phyloP scores from a whole-genome alignment of 2,113 vertebrate species.

The Peromyscus polionotus region DNA sequence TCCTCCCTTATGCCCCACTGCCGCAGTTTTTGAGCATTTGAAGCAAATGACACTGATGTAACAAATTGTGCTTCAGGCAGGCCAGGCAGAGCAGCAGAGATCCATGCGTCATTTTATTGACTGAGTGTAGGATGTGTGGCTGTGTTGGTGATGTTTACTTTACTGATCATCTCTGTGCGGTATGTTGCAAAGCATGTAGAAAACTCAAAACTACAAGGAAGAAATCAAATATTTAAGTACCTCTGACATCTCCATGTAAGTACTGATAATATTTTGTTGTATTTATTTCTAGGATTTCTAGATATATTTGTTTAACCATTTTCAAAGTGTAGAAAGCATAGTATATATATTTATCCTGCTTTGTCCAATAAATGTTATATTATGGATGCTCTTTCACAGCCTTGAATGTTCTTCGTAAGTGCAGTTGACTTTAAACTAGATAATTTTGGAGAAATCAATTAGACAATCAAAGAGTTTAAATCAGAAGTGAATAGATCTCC shows the following conservation, averaged over 20 bases:
- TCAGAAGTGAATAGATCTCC: not conserved
- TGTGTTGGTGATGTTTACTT: not conserved
- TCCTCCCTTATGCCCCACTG: not conserved
- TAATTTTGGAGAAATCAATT: conserved; percentile 53
- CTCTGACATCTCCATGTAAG: not conserved
- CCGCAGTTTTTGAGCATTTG: not conserved
- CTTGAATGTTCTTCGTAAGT: conserved; percentile 24
- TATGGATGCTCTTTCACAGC: not conserved
- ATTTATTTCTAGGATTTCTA: conserved; percentile 31
- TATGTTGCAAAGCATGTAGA: not conserved
- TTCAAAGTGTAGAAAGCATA: not conserved
- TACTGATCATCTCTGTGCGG: not conserved
- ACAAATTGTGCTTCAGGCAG: not conserved
- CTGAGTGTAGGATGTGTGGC: not conserved
- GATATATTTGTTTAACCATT: not conserved
- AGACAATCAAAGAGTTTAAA: conserved; percentile 49
- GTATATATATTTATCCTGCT: not conserved
- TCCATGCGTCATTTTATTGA: not conserved
- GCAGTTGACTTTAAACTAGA: conserved; percentile 16
- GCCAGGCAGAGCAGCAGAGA: not conserved
- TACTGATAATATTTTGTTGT: conserved; percentile 17
- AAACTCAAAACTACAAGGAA: not conserved
- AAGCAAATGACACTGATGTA: not conserved
- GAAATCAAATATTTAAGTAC: conserved; percentile 28
- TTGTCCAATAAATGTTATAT: not conserved